These are phyloP conservation scores for Eospalax fontanierii DNA, from an alignment of 2,797 vertebrate species.

Conservation along the genomic window DNA sequence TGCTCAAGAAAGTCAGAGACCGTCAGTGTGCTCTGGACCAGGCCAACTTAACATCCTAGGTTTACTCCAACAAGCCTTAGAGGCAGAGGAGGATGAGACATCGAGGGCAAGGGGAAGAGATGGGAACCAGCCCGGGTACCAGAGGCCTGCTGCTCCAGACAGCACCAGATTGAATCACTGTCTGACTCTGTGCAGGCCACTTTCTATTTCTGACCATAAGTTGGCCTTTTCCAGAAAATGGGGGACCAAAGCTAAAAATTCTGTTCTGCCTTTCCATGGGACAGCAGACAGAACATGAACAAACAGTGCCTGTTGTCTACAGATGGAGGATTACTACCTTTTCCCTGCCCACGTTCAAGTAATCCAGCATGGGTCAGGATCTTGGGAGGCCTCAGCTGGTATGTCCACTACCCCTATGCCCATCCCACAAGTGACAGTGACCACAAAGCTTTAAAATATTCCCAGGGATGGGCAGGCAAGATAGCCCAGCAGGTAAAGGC, in stretches of 20 bases:
- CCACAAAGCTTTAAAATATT: slow-evolving; percentile 10
- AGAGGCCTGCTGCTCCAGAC: not conserved
- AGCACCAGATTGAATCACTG: not conserved
- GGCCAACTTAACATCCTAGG: not conserved
- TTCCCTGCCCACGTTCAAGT: not conserved
- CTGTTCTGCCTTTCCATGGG: not conserved
- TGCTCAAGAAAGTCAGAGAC: not conserved
- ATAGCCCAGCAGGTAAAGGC: too few species aligned
- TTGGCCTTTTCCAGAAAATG: slow-evolving; percentile 30
- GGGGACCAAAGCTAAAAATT: not conserved
- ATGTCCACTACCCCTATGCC: not conserved
- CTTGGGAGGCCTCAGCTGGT: not conserved
- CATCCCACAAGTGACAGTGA: not conserved
- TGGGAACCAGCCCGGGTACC: not conserved
- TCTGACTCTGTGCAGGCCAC: not conserved
- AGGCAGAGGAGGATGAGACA: not conserved
- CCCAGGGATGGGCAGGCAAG: too few species aligned
- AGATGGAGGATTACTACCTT: not conserved
- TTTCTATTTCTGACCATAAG: slow-evolving; percentile 16
- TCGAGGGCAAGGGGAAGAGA: not conserved
- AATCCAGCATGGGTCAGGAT: not conserved
- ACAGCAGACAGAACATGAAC: not conserved
- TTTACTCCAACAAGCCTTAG: not conserved
- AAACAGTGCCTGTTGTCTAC: not conserved
- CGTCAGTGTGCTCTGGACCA: not conserved